Percentiles rank a stretch among this genome's conserved stretches.
phyloP scores from a whole-genome alignment of 2,797 vertebrate genomes.

The Cyclura pinguis region DNA sequence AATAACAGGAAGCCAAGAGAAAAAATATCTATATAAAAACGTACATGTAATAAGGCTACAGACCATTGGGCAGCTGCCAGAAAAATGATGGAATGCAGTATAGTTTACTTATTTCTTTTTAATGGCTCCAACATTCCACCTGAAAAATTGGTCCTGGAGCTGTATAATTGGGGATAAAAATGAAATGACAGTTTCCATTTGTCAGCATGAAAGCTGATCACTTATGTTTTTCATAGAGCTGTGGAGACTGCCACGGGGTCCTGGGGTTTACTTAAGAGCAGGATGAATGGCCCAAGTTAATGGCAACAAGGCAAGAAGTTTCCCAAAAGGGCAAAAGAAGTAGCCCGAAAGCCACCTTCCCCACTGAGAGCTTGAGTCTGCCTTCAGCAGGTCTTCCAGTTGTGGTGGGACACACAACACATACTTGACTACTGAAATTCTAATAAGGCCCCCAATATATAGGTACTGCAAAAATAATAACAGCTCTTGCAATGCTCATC shows the following conservation, averaged over 20 bases:
- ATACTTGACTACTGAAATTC: neutral
- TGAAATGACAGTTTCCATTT: constrained; percentile 82
- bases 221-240: constrained; percentile 65
- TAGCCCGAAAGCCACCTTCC: no score
- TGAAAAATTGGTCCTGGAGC: constrained; percentile 82
- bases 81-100: constrained; percentile 79
- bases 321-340: neutral
- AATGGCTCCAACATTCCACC: constrained; percentile 80
- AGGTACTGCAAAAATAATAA: no score
- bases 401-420: neutral
- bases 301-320: neutral
- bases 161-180: constrained; percentile 84
- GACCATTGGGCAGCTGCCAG: constrained; percentile 80
- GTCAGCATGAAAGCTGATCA: constrained; percentile 73
- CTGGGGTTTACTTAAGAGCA: constrained; percentile 27
- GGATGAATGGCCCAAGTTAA: rapidly evolving
- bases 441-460: no score
- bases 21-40: constrained; percentile 75
- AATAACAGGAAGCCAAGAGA: constrained; percentile 56
- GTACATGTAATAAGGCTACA: constrained; percentile 74
- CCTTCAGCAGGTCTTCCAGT: neutral
- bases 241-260: constrained; percentile 31
- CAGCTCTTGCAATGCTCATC: neutral
- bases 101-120: constrained; percentile 84
- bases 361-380: no score